Evolutionary conservation across 2,888 invertebrate genomes (phyloP).

Genomic region (Capitulum mitella): DNA sequence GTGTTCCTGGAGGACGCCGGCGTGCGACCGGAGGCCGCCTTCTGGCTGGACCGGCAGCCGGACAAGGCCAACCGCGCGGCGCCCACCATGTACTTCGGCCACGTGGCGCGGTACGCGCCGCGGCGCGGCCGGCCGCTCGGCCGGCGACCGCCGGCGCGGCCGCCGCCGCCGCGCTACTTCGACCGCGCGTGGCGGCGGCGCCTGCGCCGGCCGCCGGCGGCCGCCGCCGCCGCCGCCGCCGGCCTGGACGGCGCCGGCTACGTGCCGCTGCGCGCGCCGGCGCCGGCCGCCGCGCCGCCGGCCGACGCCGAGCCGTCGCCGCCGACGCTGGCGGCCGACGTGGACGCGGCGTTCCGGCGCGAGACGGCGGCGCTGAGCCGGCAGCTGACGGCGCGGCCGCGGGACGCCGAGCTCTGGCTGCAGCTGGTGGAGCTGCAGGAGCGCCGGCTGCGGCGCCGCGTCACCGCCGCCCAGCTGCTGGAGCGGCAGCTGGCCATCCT

Average conservation of each 20-base stretch:
- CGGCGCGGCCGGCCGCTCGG: not conserved
- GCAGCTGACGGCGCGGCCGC: not conserved
- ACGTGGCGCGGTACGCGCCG: not conserved
- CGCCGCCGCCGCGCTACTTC: not conserved
- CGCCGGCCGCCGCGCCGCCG: not conserved
- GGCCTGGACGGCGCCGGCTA: not conserved
- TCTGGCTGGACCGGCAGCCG: not conserved
- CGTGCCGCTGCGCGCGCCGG: not conserved
- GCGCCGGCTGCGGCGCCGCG: not conserved
- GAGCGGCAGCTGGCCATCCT: not conserved
- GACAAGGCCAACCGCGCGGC: not conserved
- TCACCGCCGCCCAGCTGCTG: not conserved
- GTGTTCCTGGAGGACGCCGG: not conserved
- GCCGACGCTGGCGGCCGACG: not conserved
- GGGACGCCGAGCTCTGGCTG: not conserved
- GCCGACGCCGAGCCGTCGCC: not conserved
- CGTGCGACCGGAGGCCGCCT: not conserved
- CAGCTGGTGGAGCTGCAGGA: not conserved
- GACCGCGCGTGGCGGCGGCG: not conserved
- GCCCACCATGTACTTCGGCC: not conserved
- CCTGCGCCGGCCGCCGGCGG: not conserved
- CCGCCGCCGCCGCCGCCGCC: not conserved
- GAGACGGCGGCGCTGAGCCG: not conserved
- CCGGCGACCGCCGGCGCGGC: not conserved
- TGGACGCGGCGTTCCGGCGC: not conserved